These are phyloP conservation scores for Coenobita brevimanus DNA, from an alignment of 1,140 invertebrate species.

Conservation along the genomic window DNA sequence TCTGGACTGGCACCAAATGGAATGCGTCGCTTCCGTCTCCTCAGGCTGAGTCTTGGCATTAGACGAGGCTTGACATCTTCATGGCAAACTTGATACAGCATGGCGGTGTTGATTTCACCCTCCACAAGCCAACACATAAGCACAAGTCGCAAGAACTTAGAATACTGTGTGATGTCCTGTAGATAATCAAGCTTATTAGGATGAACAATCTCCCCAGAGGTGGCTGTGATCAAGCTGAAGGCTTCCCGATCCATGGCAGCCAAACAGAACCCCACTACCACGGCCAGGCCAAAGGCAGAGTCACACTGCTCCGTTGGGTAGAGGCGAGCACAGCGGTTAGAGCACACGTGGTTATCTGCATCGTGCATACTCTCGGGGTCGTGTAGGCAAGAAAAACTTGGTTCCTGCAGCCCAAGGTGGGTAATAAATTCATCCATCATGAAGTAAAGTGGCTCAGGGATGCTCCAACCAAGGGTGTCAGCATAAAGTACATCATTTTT, in stretches of 20 bases:
- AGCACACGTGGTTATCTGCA: slow-evolving; percentile 26
- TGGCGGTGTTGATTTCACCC: slow-evolving; percentile 18
- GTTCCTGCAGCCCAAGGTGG: neutral
- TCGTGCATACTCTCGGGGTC: slow-evolving; percentile 12
- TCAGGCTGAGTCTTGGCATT: neutral
- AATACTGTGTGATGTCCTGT: slow-evolving; percentile 22
- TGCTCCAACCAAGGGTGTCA: slow-evolving; percentile 21
- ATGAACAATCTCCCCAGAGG: neutral
- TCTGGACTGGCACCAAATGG: slow-evolving; percentile 14
- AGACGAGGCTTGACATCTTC: neutral
- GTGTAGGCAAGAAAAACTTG: slow-evolving; percentile 10
- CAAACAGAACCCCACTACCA: slow-evolving; percentile 16
- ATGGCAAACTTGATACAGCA: slow-evolving; percentile 7
- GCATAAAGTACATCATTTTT: neutral
- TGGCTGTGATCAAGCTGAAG: slow-evolving; percentile 15
- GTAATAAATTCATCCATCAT: slow-evolving; percentile 27
- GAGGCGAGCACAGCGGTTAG: neutral
- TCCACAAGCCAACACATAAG: slow-evolving; percentile 18
- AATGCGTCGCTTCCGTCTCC: neutral
- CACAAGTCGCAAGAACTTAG: slow-evolving; percentile 19
- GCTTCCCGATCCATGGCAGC: slow-evolving; percentile 28
- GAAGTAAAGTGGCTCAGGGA: slow-evolving; percentile 23
- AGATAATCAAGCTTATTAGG: slow-evolving; percentile 30
- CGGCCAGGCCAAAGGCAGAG: neutral
- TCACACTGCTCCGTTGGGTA: slow-evolving; percentile 14